phyloP scores from a whole-genome alignment of 2,888 invertebrate genomes.

The Stenchaetothrips biformis region DNA sequence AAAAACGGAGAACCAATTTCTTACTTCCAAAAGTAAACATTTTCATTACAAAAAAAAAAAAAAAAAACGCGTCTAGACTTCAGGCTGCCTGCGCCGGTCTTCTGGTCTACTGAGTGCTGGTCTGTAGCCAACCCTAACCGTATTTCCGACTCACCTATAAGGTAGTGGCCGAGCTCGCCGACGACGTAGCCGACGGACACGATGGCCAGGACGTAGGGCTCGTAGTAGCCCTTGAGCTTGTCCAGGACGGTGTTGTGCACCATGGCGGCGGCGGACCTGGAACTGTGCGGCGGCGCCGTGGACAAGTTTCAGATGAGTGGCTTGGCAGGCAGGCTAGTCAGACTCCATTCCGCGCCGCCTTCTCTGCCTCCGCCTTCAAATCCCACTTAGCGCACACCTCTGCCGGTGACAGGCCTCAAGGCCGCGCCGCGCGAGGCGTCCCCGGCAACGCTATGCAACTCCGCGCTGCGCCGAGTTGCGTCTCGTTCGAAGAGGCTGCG shows the following conservation, averaged over 20 bases:
- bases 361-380: not conserved
- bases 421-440: not conserved
- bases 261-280: not conserved
- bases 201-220: conserved; percentile 71
- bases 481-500: not conserved
- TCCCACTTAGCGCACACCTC: not conserved
- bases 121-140: no score
- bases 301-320: not conserved
- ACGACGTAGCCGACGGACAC: conserved; percentile 79
- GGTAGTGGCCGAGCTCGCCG: conserved; percentile 84
- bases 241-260: conserved; percentile 44
- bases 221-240: conserved; percentile 66
- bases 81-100: no score
- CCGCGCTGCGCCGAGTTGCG: not conserved
- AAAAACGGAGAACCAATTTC: no score
- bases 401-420: not conserved
- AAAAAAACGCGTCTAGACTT: no score
- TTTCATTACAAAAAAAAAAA: no score
- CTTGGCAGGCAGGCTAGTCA: not conserved
- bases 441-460: not conserved
- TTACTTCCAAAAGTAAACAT: no score
- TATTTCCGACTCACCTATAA: conserved; percentile 61
- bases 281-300: not conserved
- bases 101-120: no score
- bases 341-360: not conserved